These are phyloP conservation scores for Stegodyphus mimosarum DNA, from an alignment of 1,140 invertebrate species.

Conservation along the genomic window DNA sequence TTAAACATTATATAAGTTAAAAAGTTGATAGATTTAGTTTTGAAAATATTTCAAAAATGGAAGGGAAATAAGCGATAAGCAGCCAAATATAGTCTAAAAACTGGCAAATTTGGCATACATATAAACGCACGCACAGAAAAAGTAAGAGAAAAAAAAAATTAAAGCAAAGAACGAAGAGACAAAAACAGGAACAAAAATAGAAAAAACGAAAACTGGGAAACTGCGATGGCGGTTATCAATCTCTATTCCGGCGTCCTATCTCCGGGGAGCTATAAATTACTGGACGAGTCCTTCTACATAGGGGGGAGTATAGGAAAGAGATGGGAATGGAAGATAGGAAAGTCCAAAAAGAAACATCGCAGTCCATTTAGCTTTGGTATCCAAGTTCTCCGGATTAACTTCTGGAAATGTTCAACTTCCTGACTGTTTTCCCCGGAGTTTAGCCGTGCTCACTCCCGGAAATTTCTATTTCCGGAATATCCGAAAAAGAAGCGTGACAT, in stretches of 20 bases:
- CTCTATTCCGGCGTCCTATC: constrained; percentile 60
- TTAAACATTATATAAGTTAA: too few relatives aligned
- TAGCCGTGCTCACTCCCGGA: neutral
- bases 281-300: constrained; percentile 39
- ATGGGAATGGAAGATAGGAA: constrained; percentile 41
- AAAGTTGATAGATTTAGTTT: too few relatives aligned
- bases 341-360: constrained; percentile 31
- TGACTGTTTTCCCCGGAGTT: neutral
- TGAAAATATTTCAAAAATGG: too few relatives aligned
- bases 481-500: neutral
- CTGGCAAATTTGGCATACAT: neutral
- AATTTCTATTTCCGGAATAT: constrained; percentile 1
- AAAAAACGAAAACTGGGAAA: constrained; percentile 32
- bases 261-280: constrained; percentile 60
- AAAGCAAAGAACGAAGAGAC: neutral
- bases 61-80: constrained; percentile 17
- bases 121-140: neutral
- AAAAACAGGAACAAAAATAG: constrained; percentile 1
- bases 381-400: constrained; percentile 40
- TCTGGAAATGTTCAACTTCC: constrained; percentile 18
- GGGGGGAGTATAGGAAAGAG: constrained; percentile 5
- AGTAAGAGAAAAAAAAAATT: constrained; percentile 29
- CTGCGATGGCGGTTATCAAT: constrained; percentile 58
- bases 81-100: constrained; percentile 19
- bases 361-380: constrained; percentile 25